phyloP scores from a whole-genome alignment of 1,140 invertebrate species.

The Drosophila truncata region DNA sequence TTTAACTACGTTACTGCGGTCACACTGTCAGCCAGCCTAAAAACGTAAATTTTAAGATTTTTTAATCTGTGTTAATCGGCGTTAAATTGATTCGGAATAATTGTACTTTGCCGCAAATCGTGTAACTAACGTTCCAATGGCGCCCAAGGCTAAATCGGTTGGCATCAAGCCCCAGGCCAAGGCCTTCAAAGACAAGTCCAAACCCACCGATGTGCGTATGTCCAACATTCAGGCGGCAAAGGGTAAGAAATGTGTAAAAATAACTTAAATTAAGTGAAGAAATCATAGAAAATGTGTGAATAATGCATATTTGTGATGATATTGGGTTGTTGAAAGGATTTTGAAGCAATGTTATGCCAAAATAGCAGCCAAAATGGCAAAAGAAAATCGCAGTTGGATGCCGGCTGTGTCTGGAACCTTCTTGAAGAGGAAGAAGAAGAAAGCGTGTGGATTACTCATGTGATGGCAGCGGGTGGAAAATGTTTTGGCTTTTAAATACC shows the following conservation, averaged over 20 bases:
- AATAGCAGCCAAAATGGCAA: constrained; percentile 22
- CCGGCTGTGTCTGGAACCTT: constrained; percentile 79
- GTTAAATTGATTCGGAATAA: constrained; percentile 54
- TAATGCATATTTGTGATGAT: constrained; percentile 23
- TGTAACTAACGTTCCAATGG: constrained; percentile 64
- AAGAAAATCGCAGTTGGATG: constrained; percentile 60
- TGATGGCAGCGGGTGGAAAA: constrained; percentile 45
- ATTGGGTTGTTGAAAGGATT: background rate
- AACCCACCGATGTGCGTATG: constrained; percentile 96
- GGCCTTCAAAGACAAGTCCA: constrained; percentile 95
- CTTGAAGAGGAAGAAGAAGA: constrained; percentile 61
- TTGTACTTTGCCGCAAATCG: constrained; percentile 41
- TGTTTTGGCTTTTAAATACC: constrained; percentile 16
- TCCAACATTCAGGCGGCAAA: constrained; percentile 99
- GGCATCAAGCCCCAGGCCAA: constrained; percentile 71
- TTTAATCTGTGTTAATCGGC: constrained; percentile 78
- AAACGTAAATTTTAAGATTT: constrained; percentile 43
- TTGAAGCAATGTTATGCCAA: background rate
- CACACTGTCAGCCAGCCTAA: constrained; percentile 38
- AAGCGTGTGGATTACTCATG: constrained; percentile 69
- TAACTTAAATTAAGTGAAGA: background rate
- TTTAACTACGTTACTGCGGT: background rate
- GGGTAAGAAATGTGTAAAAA: constrained; percentile 88
- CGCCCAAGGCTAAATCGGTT: constrained; percentile 77
- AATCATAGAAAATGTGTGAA: background rate